Conservation (phyloP, 2,797 vertebrate genomes). For the Paedocypris micromegethes region DNA sequence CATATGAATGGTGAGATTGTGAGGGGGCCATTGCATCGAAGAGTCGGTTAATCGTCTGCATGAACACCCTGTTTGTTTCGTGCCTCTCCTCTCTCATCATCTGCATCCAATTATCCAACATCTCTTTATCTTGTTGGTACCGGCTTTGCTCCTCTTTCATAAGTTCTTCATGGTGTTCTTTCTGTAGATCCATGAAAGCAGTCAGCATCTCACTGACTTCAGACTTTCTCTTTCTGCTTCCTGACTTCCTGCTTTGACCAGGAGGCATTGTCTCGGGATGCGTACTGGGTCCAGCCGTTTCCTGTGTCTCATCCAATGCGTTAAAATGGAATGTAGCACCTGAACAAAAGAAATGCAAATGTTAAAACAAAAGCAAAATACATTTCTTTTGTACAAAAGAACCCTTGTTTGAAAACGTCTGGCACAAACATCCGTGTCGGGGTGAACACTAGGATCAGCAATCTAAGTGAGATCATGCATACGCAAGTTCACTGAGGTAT, state of each 20-base stretch:
- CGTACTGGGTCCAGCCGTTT: slow-evolving; percentile 7
- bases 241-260: slow-evolving; percentile 8
- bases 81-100: slow-evolving; percentile 28
- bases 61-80: slow-evolving; percentile 30
- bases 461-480: too few relatives aligned
- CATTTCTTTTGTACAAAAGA: slow-evolving; percentile 10
- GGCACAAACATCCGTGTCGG: slow-evolving; percentile 7
- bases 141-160: slow-evolving; percentile 12
- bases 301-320: slow-evolving; percentile 10
- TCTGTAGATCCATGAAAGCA: slow-evolving; percentile 10
- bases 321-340: neutral
- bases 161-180: slow-evolving; percentile 18
- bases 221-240: slow-evolving; percentile 16
- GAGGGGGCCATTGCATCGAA: slow-evolving; percentile 20
- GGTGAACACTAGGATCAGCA: too few relatives aligned
- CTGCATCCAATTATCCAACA: slow-evolving; percentile 22
- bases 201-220: slow-evolving; percentile 2
- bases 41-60: slow-evolving; percentile 32
- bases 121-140: slow-evolving; percentile 22
- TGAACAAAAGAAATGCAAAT: neutral
- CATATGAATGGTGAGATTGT: slow-evolving; percentile 6
- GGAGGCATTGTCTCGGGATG: neutral
- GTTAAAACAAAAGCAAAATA: slow-evolving; percentile 12
- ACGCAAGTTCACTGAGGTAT: too few relatives aligned
- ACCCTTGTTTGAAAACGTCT: neutral